phyloP scores from a whole-genome alignment of 2,797 vertebrate species.

The Serranus cabrilla region DNA sequence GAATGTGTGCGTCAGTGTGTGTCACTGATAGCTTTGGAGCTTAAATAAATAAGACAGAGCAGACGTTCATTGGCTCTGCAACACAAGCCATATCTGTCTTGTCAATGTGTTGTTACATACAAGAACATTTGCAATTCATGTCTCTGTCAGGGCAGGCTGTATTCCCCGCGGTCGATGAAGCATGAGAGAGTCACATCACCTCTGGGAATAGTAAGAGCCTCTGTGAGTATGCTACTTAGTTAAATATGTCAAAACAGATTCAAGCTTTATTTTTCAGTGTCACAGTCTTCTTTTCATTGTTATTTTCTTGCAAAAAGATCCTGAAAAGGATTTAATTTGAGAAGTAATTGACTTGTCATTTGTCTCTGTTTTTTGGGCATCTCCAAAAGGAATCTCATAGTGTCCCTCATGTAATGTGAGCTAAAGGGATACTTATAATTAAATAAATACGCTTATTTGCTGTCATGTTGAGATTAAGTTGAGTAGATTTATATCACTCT shows the following conservation, averaged over 20 bases:
- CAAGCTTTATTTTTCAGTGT: neutral
- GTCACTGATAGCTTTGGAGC: conserved; percentile 32
- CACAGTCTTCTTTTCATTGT: neutral
- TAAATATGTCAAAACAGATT: conserved; percentile 24
- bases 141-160: conserved; percentile 15
- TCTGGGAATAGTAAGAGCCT: conserved; percentile 10
- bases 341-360: conserved; percentile 16
- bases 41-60: conserved; percentile 56
- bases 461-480: neutral
- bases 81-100: conserved; percentile 33
- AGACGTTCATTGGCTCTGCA: conserved; percentile 26
- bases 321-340: neutral
- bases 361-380: neutral
- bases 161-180: conserved; percentile 17
- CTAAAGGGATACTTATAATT: neutral
- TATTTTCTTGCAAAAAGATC: neutral
- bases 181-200: conserved; percentile 32
- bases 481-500: neutral
- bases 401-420: neutral
- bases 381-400: conserved; percentile 13
- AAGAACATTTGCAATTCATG: conserved; percentile 35
- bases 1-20: conserved; percentile 28
- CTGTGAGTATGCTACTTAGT: conserved; percentile 17
- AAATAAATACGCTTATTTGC: neutral
- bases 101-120: conserved; percentile 10